A percentile compares a stretch with the other conserved stretches of the same genome.
These are phyloP conservation scores for chimpanzee (Pan troglodytes) DNA, from an alignment of 2,113 vertebrate genomes.

Conservation along the genomic window DNA sequence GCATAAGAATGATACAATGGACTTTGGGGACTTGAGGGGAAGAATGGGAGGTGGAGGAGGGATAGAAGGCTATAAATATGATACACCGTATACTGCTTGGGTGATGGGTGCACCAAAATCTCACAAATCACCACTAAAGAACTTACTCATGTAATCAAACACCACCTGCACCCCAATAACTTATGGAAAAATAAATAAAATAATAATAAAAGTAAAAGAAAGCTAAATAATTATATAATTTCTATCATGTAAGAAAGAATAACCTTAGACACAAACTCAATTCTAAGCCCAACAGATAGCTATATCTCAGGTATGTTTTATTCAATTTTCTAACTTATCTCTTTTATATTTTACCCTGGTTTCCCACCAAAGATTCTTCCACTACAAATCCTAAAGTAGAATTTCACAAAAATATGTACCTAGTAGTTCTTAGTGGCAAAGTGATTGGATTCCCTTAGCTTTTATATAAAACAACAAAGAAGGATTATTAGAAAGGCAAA, in stretches of 20 bases:
- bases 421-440: background rate
- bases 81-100: no score
- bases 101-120: no score
- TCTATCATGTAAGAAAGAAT: background rate
- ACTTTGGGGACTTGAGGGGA: no score
- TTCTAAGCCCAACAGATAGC: background rate
- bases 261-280: background rate
- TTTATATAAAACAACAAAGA: background rate
- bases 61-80: no score
- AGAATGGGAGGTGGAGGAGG: no score
- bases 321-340: background rate
- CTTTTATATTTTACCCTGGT: background rate
- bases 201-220: background rate
- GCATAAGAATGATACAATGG: no score
- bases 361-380: background rate
- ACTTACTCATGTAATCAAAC: no score
- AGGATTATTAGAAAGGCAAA: background rate
- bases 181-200: no score
- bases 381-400: conserved; percentile 30
- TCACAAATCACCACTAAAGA: no score
- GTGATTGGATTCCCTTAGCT: background rate
- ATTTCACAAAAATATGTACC: background rate
- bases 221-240: background rate
- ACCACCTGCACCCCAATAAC: no score
- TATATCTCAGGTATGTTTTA: background rate